Percentiles rank a stretch among this genome's conserved stretches.
Conservation (phyloP, 92 coral and sea anemone genomes). For the Porites rus region DNA sequence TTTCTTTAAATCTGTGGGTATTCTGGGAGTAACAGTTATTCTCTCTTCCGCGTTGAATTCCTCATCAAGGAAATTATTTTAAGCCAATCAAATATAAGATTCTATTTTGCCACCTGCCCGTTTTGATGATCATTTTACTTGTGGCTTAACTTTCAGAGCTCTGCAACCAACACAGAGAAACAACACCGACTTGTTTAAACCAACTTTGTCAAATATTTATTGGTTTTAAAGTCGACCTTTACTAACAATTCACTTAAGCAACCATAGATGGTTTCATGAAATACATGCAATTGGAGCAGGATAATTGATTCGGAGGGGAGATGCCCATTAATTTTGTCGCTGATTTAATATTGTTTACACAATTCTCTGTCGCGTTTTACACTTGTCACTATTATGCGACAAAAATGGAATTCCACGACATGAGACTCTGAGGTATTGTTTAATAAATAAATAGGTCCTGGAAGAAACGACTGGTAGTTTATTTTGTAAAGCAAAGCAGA, state of each 20-base stretch:
- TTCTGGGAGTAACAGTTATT: too few species aligned
- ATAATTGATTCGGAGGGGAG: too few species aligned
- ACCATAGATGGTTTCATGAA: background rate
- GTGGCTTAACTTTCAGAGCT: background rate
- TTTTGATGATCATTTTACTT: conserved; percentile 10
- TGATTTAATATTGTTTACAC: conserved; percentile 13
- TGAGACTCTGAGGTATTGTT: conserved; percentile 43
- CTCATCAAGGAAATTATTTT: background rate
- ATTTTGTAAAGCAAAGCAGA: background rate
- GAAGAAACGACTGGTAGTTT: conserved; percentile 26
- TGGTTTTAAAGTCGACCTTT: background rate
- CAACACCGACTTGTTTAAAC: conserved; percentile 6
- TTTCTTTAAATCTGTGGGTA: too few species aligned
- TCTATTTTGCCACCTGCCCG: conserved; percentile 4
- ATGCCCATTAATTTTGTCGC: background rate
- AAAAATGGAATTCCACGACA: conserved; percentile 45
- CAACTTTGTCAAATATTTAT: conserved; percentile 34
- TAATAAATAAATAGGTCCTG: conserved; percentile 41
- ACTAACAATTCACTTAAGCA: background rate
- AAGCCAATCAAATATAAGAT: background rate
- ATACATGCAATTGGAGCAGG: background rate
- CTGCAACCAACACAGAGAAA: conserved; percentile 19
- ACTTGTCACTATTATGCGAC: conserved; percentile 51
- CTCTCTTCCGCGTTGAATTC: background rate
- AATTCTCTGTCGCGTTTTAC: background rate